Evolutionary conservation across 35 echinoderm and acorn worm genomes (phyloP).

Genomic region (Heliocidaris tuberculata): DNA sequence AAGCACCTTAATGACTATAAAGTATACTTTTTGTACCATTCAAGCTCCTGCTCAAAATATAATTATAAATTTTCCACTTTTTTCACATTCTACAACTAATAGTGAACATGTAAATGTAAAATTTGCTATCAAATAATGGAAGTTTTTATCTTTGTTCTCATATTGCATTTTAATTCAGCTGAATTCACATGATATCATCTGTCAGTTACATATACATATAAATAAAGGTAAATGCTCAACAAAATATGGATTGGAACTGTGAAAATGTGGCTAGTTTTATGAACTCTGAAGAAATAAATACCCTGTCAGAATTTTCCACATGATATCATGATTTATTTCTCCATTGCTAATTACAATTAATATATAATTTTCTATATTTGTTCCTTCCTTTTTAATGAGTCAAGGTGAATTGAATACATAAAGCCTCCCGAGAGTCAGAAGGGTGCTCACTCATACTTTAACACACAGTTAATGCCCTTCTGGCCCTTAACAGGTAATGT

Average conservation of each 20-base stretch:
- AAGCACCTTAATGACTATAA: not conserved
- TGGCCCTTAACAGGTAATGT: no score
- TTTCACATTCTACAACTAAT: no score
- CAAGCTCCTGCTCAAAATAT: not conserved
- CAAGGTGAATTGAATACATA: not conserved
- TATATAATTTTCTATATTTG: not conserved
- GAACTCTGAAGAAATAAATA: not conserved
- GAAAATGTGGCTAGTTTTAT: not conserved
- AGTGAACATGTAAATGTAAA: not conserved
- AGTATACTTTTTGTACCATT: not conserved
- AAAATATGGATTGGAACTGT: not conserved
- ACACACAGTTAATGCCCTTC: no score
- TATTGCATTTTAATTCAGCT: conserved; percentile 12
- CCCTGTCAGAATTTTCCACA: not conserved
- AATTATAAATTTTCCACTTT: no score
- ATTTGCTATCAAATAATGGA: not conserved
- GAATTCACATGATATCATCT: not conserved
- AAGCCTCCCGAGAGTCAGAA: no score
- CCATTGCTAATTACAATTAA: not conserved
- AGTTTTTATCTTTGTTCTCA: not conserved
- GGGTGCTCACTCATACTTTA: no score
- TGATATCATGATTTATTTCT: not conserved
- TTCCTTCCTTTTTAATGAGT: not conserved
- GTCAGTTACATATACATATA: not conserved
- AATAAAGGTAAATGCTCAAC: not conserved